These are phyloP conservation scores for Eubasilissa splendida DNA, from an alignment of 2,888 invertebrate species.

Conservation along the genomic window DNA sequence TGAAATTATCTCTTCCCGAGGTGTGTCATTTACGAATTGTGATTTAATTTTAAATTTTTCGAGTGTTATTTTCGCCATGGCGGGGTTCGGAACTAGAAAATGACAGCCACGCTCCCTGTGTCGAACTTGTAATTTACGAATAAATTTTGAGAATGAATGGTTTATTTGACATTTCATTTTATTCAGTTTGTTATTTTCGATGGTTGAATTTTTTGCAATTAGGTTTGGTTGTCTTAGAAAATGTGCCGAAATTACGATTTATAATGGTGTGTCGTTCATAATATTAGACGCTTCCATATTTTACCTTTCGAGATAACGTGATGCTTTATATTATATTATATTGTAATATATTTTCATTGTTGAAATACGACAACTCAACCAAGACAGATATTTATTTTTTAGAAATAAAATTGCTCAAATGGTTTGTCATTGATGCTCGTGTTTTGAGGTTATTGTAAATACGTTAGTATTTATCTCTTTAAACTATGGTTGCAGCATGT, in stretches of 20 bases:
- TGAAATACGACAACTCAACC: too few relatives aligned
- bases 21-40: constrained; percentile 10
- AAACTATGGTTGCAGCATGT: too few relatives aligned
- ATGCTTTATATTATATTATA: background rate
- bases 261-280: background rate
- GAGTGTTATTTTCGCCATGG: constrained; percentile 11
- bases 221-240: background rate
- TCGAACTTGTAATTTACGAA: constrained; percentile 26
- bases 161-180: constrained; percentile 13
- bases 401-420: too few relatives aligned
- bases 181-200: too few relatives aligned
- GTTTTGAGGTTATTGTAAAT: too few relatives aligned
- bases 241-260: background rate
- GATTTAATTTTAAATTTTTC: background rate
- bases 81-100: constrained; percentile 27
- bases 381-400: too few relatives aligned
- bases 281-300: background rate
- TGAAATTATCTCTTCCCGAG: background rate
- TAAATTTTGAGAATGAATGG: constrained; percentile 18
- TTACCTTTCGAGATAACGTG: background rate
- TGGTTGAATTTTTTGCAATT: background rate
- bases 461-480: too few relatives aligned
- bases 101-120: constrained; percentile 28
- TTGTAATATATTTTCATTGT: background rate
- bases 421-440: too few relatives aligned